Percentiles rank a stretch among this genome's conserved stretches.
Conservation (phyloP, 2,888 invertebrate genomes). For the Lepidochitona cinerea region DNA sequence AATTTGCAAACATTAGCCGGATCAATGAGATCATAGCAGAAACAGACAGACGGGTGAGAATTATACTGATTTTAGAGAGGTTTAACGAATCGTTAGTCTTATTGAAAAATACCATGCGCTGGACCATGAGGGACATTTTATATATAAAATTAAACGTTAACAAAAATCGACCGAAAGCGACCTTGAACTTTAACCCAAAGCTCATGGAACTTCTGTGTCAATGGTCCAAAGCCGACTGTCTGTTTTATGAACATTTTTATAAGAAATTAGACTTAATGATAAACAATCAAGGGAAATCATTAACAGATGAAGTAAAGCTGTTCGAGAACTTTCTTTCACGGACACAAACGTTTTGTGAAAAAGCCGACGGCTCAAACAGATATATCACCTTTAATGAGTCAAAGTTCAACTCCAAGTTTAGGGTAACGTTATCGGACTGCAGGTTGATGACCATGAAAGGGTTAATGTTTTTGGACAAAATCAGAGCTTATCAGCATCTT, state of each 20-base stretch:
- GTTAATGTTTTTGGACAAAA: background rate
- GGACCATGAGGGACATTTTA: conserved; percentile 65
- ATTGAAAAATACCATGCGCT: conserved; percentile 64
- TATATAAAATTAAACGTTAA: conserved; percentile 45
- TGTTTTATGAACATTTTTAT: background rate
- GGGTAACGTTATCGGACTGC: background rate
- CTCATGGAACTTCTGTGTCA: conserved; percentile 42
- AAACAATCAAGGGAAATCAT: background rate
- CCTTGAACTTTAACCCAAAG: conserved; percentile 21
- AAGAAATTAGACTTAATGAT: background rate
- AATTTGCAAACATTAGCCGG: background rate
- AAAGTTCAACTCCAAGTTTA: background rate
- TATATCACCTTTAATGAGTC: background rate
- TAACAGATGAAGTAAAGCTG: background rate
- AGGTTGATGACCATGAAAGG: background rate
- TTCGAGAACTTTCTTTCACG: background rate
- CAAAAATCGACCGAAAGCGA: conserved; percentile 13
- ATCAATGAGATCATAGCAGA: conserved; percentile 42
- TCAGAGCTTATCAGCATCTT: background rate
- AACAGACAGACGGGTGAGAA: conserved; percentile 52
- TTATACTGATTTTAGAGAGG: conserved; percentile 66
- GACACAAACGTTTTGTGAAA: background rate
- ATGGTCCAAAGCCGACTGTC: conserved; percentile 56
- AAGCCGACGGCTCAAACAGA: background rate
- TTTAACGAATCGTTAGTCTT: conserved; percentile 67